These are phyloP conservation scores for Kryptolebias marmoratus DNA, from an alignment of 2,113 vertebrate species.

Conservation along the genomic window DNA sequence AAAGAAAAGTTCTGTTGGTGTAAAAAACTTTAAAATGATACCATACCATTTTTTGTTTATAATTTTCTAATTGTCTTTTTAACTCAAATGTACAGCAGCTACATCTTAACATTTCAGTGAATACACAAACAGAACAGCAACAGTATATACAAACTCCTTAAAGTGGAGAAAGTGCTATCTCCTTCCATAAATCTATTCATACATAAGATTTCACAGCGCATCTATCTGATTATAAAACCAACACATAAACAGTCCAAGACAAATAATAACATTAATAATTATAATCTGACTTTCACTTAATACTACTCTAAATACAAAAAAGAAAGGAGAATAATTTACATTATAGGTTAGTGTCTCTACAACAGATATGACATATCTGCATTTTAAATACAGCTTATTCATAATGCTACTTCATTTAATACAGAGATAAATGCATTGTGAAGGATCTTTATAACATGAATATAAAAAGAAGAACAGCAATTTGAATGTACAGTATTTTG, in stretches of 20 bases:
- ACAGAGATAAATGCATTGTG: slow-evolving; percentile 50
- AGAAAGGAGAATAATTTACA: slow-evolving; percentile 26
- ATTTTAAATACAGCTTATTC: slow-evolving; percentile 83
- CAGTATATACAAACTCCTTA: slow-evolving; percentile 64
- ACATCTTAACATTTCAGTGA: slow-evolving; percentile 37
- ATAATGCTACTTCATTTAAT: slow-evolving; percentile 79
- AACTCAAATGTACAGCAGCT: slow-evolving; percentile 55
- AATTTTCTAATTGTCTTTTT: no score
- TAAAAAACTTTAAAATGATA: no score
- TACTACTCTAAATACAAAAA: background rate
- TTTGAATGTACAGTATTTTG: slow-evolving; percentile 1
- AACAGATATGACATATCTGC: slow-evolving; percentile 38
- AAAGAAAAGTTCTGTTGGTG: background rate
- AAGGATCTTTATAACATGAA: slow-evolving; percentile 52
- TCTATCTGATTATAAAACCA: slow-evolving; percentile 30
- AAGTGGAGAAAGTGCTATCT: slow-evolving; percentile 77
- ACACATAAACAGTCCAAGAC: slow-evolving; percentile 2
- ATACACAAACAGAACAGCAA: slow-evolving; percentile 36
- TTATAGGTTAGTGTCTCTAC: slow-evolving; percentile 60
- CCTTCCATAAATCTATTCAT: slow-evolving; percentile 68
- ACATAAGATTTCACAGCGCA: slow-evolving; percentile 64
- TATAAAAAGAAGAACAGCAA: slow-evolving; percentile 4
- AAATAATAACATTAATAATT: slow-evolving; percentile 27
- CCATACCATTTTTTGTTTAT: background rate
- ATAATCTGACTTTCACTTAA: slow-evolving; percentile 26